Percentiles rank a stretch among this genome's conserved stretches.
These are phyloP conservation scores for Taxidea taxus DNA, from an alignment of 2,113 vertebrate species.

Conservation along the genomic window DNA sequence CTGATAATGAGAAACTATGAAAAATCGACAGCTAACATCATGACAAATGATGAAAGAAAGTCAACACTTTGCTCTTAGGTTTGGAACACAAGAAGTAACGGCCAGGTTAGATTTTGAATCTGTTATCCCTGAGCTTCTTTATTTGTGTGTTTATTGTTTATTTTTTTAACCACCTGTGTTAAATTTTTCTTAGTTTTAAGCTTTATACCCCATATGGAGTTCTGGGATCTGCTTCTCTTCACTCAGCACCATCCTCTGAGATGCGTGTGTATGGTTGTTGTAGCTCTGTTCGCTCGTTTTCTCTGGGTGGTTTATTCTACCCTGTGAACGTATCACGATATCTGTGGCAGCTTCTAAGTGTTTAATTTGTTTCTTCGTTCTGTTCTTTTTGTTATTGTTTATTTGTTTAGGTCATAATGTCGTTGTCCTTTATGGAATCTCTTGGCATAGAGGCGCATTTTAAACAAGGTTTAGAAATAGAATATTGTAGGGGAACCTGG, in stretches of 20 bases:
- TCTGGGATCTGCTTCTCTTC: neutral
- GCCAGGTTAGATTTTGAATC: neutral
- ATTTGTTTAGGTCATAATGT: neutral
- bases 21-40: neutral
- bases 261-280: neutral
- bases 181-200: neutral
- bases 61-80: neutral
- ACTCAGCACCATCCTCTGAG: neutral
- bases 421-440: neutral
- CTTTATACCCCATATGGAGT: neutral
- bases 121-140: neutral
- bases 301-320: neutral
- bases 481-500: neutral
- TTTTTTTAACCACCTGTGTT: neutral
- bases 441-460: neutral
- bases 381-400: neutral
- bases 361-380: neutral
- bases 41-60: neutral
- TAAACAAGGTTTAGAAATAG: neutral
- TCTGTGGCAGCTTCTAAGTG: neutral
- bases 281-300: neutral
- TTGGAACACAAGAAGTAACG: neutral
- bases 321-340: neutral
- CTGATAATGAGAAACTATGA: neutral
- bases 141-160: neutral